A percentile compares a stretch with the other conserved stretches of the same genome.
Evolutionary conservation across 2,113 vertebrate genomes (phyloP).

Genomic region (Nesoenas mayeri): DNA sequence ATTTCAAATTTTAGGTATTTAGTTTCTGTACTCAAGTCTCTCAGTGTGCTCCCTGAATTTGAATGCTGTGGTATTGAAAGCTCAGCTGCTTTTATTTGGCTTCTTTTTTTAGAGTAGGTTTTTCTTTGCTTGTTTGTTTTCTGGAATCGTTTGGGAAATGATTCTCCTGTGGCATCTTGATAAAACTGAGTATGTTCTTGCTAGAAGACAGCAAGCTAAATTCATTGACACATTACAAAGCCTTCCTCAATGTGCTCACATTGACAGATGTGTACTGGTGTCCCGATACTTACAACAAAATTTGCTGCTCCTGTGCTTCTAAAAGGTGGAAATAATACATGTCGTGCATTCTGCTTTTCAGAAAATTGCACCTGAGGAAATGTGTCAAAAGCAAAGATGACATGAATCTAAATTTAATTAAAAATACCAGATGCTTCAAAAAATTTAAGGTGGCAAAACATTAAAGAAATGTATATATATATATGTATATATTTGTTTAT

Average conservation of each 20-base stretch:
- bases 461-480: background rate
- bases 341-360: background rate
- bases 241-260: background rate
- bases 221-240: background rate
- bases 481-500: background rate
- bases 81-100: background rate
- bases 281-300: background rate
- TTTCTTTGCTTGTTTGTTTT: background rate
- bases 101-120: background rate
- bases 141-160: background rate
- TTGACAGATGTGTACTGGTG: background rate
- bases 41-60: background rate
- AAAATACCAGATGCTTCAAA: background rate
- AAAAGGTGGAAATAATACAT: background rate
- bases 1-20: background rate
- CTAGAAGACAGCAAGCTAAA: background rate
- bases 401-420: background rate
- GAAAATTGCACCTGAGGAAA: background rate
- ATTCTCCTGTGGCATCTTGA: background rate
- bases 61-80: background rate
- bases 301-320: background rate
- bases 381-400: background rate
- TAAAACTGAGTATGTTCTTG: background rate
- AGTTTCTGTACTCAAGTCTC: background rate
- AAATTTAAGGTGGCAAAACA: background rate